A percentile compares a stretch with the other conserved stretches of the same genome.
These are phyloP conservation scores for Cantharis lateralis DNA, from an alignment of 2,888 invertebrate species.

Conservation along the genomic window DNA sequence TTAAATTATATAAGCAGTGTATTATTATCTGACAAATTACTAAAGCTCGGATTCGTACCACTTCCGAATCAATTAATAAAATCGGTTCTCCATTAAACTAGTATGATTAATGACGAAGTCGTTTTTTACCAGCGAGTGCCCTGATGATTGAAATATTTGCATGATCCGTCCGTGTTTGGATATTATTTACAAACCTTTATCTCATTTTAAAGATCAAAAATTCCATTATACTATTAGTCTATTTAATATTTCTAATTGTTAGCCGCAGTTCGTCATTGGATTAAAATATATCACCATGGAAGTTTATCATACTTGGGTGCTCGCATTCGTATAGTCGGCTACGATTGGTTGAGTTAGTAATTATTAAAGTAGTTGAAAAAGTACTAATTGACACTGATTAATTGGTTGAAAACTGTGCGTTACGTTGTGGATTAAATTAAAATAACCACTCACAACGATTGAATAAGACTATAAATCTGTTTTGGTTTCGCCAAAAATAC, in stretches of 20 bases:
- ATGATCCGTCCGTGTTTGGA: background rate
- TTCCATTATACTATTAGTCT: background rate
- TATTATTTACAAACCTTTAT: background rate
- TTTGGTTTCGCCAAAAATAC: background rate
- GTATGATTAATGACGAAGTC: background rate
- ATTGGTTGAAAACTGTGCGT: background rate
- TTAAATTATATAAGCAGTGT: background rate
- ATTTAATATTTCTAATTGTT: background rate
- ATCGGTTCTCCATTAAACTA: background rate
- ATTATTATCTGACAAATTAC: background rate
- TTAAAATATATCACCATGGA: background rate
- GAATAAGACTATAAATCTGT: background rate
- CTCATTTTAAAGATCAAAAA: background rate
- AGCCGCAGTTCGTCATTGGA: background rate
- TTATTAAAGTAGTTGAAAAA: background rate
- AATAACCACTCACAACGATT: background rate
- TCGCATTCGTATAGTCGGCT: background rate
- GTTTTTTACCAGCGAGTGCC: background rate
- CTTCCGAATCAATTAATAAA: background rate
- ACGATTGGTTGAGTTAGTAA: background rate
- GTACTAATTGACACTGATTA: background rate
- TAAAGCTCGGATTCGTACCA: background rate
- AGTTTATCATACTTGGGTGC: background rate
- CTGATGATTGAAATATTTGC: background rate
- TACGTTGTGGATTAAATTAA: background rate